Percentiles rank a stretch among this genome's conserved stretches.
Evolutionary conservation across 2,797 vertebrate species (phyloP).

Genomic region (Lagorchestes hirsutus): DNA sequence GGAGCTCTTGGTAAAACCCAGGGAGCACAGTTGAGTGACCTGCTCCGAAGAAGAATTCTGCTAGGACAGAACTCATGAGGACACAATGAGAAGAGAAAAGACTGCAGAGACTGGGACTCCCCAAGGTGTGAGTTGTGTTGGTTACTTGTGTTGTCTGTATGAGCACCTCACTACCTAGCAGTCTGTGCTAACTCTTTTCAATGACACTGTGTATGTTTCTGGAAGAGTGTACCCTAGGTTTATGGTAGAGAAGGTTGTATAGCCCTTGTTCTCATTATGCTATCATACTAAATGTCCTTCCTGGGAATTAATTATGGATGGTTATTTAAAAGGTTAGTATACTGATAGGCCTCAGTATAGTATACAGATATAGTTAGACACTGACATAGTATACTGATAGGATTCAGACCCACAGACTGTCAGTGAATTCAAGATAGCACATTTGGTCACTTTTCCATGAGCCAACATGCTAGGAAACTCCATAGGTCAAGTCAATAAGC

Average conservation of each 20-base stretch:
- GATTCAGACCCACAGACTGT: not conserved
- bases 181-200: not conserved
- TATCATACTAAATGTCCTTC: not conserved
- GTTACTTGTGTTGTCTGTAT: not conserved
- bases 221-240: not conserved
- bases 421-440: not conserved
- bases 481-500: not conserved
- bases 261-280: not conserved
- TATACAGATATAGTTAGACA: no score
- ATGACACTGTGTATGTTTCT: not conserved
- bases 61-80: not conserved
- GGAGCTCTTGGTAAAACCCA: not conserved
- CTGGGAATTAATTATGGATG: not conserved
- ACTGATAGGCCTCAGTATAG: not conserved
- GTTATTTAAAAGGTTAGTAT: not conserved
- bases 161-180: not conserved
- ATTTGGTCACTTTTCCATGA: not conserved
- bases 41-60: not conserved
- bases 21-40: not conserved
- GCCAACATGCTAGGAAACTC: not conserved
- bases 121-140: not conserved
- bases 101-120: not conserved
- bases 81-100: not conserved
- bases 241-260: not conserved
- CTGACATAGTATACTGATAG: no score